These are phyloP conservation scores for Sminthurides aquaticus DNA, from an alignment of 2,888 invertebrate genomes.

Conservation along the genomic window DNA sequence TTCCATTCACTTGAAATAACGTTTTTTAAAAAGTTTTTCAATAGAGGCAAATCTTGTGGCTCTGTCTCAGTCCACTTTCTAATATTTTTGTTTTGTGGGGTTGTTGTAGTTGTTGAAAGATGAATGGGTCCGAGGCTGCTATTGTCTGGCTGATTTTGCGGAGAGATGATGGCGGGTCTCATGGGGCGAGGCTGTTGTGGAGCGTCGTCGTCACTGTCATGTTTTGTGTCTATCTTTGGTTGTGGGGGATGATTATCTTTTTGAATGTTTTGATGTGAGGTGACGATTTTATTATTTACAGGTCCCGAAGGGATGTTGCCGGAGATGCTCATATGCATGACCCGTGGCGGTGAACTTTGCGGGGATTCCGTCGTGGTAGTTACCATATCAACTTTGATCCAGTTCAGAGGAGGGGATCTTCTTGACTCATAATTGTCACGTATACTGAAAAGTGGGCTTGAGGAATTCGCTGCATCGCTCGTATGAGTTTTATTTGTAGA, in stretches of 20 bases:
- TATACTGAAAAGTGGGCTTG: not conserved
- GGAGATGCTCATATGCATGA: slow-evolving; percentile 16
- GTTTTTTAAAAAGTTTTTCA: slow-evolving; percentile 43
- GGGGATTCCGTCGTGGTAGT: slow-evolving; percentile 30
- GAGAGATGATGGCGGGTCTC: not conserved
- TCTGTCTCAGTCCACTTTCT: slow-evolving; percentile 21
- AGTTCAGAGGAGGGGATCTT: slow-evolving; percentile 25
- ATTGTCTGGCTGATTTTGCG: not conserved
- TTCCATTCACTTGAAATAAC: slow-evolving; percentile 41
- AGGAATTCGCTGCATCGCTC: not conserved
- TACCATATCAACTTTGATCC: slow-evolving; percentile 44
- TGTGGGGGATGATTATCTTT: too few relatives aligned
- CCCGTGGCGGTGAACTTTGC: slow-evolving; percentile 31
- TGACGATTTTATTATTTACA: too few relatives aligned
- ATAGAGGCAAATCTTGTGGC: slow-evolving; percentile 40
- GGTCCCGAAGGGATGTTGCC: not conserved
- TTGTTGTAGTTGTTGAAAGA: too few relatives aligned
- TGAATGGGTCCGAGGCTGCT: slow-evolving; percentile 6
- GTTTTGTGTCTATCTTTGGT: too few relatives aligned
- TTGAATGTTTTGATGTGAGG: too few relatives aligned
- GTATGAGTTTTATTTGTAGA: too few relatives aligned
- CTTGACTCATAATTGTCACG: slow-evolving; percentile 3
- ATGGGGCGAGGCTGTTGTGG: too few relatives aligned
- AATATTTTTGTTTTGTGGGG: slow-evolving; percentile 29
- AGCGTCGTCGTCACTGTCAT: too few relatives aligned